A percentile compares a stretch with the other conserved stretches of the same genome.
phyloP scores from a whole-genome alignment of 2,113 vertebrate species.

The Polyodon spathula region DNA sequence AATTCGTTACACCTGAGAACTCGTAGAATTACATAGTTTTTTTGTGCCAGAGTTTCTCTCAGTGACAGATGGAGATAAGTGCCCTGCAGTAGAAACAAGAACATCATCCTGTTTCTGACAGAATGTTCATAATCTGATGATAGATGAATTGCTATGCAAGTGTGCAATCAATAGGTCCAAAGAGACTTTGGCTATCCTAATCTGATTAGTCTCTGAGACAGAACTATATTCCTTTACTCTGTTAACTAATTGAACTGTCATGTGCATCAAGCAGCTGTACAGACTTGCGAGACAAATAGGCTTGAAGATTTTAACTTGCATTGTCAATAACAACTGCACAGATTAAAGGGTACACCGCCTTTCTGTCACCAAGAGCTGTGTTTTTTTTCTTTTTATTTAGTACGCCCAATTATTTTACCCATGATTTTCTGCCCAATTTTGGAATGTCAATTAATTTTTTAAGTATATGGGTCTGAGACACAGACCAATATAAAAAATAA shows the following conservation, averaged over 20 bases:
- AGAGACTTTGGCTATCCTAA: constrained; percentile 53
- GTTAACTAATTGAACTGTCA: constrained; percentile 48
- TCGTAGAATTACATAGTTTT: not conserved
- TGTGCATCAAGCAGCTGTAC: constrained; percentile 31
- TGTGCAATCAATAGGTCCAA: constrained; percentile 49
- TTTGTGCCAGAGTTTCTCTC: not conserved
- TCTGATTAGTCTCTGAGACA: constrained; percentile 52
- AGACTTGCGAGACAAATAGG: constrained; percentile 25
- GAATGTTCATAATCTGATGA: constrained; percentile 28
- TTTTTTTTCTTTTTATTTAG: no score
- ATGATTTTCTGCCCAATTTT: no score
- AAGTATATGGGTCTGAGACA: no score
- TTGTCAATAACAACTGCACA: no score
- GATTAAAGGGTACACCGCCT: no score
- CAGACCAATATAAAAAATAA: no score
- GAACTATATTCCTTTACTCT: constrained; percentile 43
- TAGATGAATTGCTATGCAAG: constrained; percentile 38
- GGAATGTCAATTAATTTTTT: no score
- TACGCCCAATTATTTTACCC: no score
- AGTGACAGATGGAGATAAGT: constrained; percentile 40
- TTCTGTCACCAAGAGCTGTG: no score
- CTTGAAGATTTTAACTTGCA: constrained; percentile 11
- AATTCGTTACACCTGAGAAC: no score
- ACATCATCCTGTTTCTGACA: constrained; percentile 37
- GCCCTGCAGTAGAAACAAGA: constrained; percentile 32